Conservation (phyloP, 2,113 vertebrate species). For the Lipotes vexillifer region DNA sequence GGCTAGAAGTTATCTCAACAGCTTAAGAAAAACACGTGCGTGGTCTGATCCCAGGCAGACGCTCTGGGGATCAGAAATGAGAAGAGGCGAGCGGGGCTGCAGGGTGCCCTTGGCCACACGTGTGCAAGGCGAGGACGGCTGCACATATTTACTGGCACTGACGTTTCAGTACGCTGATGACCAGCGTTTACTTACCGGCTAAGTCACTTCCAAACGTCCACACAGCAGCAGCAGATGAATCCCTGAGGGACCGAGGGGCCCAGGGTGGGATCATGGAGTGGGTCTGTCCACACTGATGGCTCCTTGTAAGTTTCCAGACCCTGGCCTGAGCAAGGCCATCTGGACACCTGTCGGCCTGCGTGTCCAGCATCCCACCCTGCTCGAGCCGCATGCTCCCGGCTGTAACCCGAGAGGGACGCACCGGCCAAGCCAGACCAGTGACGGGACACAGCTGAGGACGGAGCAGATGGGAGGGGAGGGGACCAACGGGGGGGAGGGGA, state of each 20-base stretch:
- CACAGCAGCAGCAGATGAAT: accelerated
- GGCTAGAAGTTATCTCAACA: accelerated
- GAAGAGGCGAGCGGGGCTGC: accelerated
- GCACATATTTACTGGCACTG: accelerated
- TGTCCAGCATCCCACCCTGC: neutral
- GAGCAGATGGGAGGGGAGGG: accelerated
- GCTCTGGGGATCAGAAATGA: accelerated
- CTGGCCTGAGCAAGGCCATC: neutral
- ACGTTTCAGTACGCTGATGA: neutral
- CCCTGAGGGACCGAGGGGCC: neutral
- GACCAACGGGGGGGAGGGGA: accelerated
- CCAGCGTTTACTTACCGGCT: accelerated
- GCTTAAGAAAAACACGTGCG: accelerated
- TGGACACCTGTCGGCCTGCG: neutral
- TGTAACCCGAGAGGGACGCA: neutral
- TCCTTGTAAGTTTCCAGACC: neutral
- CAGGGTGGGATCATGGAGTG: accelerated
- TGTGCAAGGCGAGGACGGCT: accelerated
- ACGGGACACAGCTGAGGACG: neutral
- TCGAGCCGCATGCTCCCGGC: accelerated
- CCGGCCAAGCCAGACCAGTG: neutral
- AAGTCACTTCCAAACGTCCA: accelerated
- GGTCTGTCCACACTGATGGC: neutral
- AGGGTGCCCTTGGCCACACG: accelerated
- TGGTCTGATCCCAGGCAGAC: accelerated